Conservation (phyloP, 1,140 invertebrate genomes). For the Drosophila quadrilineata region DNA sequence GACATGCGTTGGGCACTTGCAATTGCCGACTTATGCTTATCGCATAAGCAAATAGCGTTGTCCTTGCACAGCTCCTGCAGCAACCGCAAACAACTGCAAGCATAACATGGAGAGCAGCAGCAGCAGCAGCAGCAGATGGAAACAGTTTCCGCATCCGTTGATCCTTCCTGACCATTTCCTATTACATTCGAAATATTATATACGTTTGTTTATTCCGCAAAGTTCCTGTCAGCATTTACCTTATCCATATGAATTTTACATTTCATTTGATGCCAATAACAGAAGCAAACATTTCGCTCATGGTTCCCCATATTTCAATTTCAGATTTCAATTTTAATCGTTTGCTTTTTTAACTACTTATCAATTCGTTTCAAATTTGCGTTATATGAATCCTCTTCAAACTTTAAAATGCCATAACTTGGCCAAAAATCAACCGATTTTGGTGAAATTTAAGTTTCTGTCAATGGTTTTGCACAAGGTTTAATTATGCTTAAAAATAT, state of each 20-base stretch:
- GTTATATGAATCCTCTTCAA: too few species aligned
- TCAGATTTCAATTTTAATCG: neutral
- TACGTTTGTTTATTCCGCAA: slow-evolving; percentile 46
- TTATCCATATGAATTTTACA: slow-evolving; percentile 34
- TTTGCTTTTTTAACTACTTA: too few species aligned
- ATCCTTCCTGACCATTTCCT: slow-evolving; percentile 29
- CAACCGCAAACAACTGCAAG: neutral
- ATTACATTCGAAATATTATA: too few species aligned
- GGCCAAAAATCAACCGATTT: too few species aligned
- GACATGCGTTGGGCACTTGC: slow-evolving; percentile 33
- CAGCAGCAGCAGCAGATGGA: slow-evolving; percentile 9
- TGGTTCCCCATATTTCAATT: neutral
- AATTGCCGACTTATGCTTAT: slow-evolving; percentile 41
- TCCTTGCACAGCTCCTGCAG: slow-evolving; percentile 5
- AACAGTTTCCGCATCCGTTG: slow-evolving; percentile 32
- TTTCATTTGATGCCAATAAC: slow-evolving; percentile 11
- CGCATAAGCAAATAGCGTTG: slow-evolving; percentile 44
- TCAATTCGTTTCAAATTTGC: too few species aligned
- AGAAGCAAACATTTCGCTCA: neutral
- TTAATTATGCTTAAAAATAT: neutral
- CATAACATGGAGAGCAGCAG: neutral
- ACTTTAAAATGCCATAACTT: too few species aligned
- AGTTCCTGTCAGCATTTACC: slow-evolving; percentile 21
- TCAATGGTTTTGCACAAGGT: too few species aligned
- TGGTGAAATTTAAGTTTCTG: too few species aligned